Evolutionary conservation across 2,888 invertebrate species (phyloP).

Genomic region (Ctena decussata): DNA sequence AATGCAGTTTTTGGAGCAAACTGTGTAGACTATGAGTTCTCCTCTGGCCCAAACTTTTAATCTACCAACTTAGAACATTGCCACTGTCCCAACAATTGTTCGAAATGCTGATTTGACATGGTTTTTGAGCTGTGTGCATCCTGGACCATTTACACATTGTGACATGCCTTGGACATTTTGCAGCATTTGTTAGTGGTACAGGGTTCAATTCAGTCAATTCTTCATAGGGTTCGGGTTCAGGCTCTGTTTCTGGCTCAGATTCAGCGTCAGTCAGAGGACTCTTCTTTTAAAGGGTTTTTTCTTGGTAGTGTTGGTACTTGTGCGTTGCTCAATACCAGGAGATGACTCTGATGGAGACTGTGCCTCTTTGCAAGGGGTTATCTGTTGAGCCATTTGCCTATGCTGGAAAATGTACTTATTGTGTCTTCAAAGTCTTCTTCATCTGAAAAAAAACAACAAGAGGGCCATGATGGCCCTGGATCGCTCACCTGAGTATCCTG

Average conservation of each 20-base stretch:
- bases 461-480: too few species aligned
- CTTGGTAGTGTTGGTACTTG: neutral
- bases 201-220: neutral
- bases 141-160: too few species aligned
- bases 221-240: too few species aligned
- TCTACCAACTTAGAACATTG: too few species aligned
- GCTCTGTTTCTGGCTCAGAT: neutral
- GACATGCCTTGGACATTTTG: neutral
- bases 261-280: neutral
- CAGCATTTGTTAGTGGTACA: neutral
- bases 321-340: neutral
- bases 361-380: neutral
- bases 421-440: neutral
- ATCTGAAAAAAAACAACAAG: neutral
- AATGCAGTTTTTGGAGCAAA: too few species aligned
- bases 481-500: too few species aligned
- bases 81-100: too few species aligned
- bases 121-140: too few species aligned
- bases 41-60: too few species aligned
- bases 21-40: too few species aligned
- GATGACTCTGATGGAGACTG: too few species aligned
- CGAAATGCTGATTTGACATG: too few species aligned
- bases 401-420: neutral
- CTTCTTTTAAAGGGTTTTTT: neutral
- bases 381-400: neutral